Base-by-base conservation (phyloP, 1,140 invertebrate species). In the Plectrocnemia conspersa region DNA sequence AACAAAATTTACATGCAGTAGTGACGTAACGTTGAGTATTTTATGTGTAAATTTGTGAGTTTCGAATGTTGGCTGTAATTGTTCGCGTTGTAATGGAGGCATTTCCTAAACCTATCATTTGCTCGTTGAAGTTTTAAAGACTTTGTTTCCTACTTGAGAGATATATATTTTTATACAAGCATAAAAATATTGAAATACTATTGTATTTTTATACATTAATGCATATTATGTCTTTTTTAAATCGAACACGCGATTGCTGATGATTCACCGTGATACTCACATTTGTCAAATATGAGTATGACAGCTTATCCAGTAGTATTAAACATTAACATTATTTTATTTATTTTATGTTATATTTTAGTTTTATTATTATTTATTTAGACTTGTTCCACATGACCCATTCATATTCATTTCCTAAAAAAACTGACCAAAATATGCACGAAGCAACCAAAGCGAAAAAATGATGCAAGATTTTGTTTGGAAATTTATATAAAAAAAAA, bases 331-430 rank as follows among this genome's bases (percentile, higher is more conserved):
- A n/a, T n/a, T 72, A 25, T 53, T 64, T 64, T 65, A 66, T 72
- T 74, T 67, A 69, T 67, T 72, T 56, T 67, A 71, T 73, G 70
- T 72, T 72, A 68, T 72, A 50, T 15, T 48, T 44, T 52, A 35
- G 19, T 16, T 3, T 50, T 50, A 38, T 50, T 58, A 50, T 45
- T 57, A 45, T 44, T 59, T 62, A 49, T 52, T 61, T 61, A 57
- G 59, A 58, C 42, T 55, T 59, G 35, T 61, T 74, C 74, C 71
- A 72, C 73, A 74, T 72, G 74, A 74, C 72, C 74, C 71, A 74
- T 76, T 75, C 74, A 76, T 76, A 73, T 71, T 74, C 73, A 76
- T 74, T 56, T 57, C 59, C 54, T 54, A 38, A 53, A 49, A 55
- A 33, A 48, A 29, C 32, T 13, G n/a, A 24, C 23, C 27, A 16